Evolutionary conservation across 2,888 invertebrate species (phyloP).

Genomic region (Gastracanthus pulcherrimus): DNA sequence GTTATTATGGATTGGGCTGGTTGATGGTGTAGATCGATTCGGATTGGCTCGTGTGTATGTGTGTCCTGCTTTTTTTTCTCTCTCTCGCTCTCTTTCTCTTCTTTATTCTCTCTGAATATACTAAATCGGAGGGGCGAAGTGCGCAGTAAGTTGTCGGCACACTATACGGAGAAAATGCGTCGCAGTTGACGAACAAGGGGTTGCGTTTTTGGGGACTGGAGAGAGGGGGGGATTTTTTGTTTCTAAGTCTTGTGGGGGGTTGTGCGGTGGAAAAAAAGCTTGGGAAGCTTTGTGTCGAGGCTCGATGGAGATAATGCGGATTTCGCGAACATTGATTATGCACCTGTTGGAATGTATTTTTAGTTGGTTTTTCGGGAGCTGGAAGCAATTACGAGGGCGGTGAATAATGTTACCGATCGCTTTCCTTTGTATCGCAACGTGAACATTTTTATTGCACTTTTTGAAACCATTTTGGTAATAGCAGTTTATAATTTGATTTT

Average conservation of each 20-base stretch:
- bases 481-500: too few species aligned
- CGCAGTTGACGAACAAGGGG: constrained; percentile 7
- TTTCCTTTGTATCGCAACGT: background rate
- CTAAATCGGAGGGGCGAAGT: constrained; percentile 11
- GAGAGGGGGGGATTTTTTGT: background rate
- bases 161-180: constrained; percentile 40
- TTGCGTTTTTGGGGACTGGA: constrained; percentile 18
- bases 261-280: constrained; percentile 21
- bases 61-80: background rate
- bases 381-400: background rate
- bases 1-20: constrained; percentile 40
- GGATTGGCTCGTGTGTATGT: constrained; percentile 20
- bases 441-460: too few species aligned
- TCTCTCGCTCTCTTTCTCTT: constrained; percentile 11
- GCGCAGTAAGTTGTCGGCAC: constrained; percentile 36
- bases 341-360: constrained; percentile 53
- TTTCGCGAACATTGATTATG: constrained; percentile 44
- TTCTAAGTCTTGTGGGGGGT: background rate
- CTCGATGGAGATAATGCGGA: constrained; percentile 39
- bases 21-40: constrained; percentile 46
- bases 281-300: constrained; percentile 11
- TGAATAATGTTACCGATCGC: background rate
- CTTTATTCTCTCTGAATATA: background rate
- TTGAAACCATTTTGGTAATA: too few species aligned
- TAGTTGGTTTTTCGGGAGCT: constrained; percentile 13